phyloP scores from a whole-genome alignment of 2,113 vertebrate genomes.

The Eurypyga helias region DNA sequence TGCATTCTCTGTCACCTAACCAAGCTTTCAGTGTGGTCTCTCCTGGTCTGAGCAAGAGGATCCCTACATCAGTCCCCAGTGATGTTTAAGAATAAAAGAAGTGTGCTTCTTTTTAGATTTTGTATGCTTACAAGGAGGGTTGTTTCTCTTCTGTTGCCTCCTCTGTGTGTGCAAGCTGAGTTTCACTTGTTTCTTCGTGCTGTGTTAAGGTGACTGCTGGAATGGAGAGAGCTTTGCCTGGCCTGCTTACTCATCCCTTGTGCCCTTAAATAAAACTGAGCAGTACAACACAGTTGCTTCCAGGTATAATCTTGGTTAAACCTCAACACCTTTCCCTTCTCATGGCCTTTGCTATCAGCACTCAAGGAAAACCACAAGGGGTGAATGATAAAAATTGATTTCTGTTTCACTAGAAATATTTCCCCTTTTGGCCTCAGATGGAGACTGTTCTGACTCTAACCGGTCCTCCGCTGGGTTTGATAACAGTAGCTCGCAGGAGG shows the following conservation, averaged over 20 bases:
- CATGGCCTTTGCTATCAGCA: not conserved
- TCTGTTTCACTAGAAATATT: conserved; percentile 35
- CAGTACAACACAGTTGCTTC: not conserved
- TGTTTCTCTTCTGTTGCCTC: not conserved
- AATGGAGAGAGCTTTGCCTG: not conserved
- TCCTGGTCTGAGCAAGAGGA: not conserved
- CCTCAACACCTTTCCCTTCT: not conserved
- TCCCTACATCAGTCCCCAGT: not conserved
- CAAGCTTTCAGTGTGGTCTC: not conserved
- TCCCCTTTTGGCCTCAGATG: not conserved
- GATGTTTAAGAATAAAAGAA: not conserved
- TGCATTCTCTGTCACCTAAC: not conserved
- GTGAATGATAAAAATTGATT: conserved; percentile 46
- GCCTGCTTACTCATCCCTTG: not conserved
- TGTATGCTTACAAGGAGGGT: not conserved
- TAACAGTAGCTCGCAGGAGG: conserved; percentile 59
- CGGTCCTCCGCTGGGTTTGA: conserved; percentile 37
- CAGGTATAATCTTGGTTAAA: not conserved
- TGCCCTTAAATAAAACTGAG: conserved; percentile 7
- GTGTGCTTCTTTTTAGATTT: not conserved
- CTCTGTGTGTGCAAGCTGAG: not conserved
- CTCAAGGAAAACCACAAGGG: not conserved
- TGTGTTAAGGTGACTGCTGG: not conserved
- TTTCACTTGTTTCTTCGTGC: not conserved
- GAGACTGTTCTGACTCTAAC: conserved; percentile 32